phyloP scores from a whole-genome alignment of 2,888 invertebrate genomes.

The Scaptomyza parva region DNA sequence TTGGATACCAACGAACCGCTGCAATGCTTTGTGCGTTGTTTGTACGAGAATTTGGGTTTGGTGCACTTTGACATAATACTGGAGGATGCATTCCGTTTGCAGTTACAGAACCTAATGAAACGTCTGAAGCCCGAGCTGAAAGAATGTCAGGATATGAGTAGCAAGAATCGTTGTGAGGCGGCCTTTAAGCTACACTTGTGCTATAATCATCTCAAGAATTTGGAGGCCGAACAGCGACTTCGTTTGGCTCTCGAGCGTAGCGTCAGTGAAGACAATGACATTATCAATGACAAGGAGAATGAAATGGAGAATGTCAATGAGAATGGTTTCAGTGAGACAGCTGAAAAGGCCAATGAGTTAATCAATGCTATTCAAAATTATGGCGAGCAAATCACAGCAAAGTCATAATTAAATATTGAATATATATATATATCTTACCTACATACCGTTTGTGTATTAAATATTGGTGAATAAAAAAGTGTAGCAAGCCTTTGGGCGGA shows the following conservation, averaged over 20 bases:
- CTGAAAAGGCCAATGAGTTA: conserved; percentile 40
- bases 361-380: conserved; percentile 49
- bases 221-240: conserved; percentile 70
- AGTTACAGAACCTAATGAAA: conserved; percentile 53
- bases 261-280: conserved; percentile 49
- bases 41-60: conserved; percentile 77
- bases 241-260: conserved; percentile 56
- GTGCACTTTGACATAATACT: conserved; percentile 68
- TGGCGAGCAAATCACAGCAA: conserved; percentile 18
- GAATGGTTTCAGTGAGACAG: conserved; percentile 11
- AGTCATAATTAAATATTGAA: no score
- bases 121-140: conserved; percentile 52
- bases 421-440: not conserved
- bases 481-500: conserved; percentile 16
- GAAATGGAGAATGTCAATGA: not conserved
- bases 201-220: conserved; percentile 64
- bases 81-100: conserved; percentile 65
- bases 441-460: conserved; percentile 17
- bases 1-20: conserved; percentile 69
- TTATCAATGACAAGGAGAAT: not conserved
- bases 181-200: conserved; percentile 74
- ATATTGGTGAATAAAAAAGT: conserved; percentile 7
- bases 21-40: conserved; percentile 78
- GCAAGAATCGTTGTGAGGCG: conserved; percentile 70
- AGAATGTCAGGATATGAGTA: conserved; percentile 67